Evolutionary conservation across 2,888 invertebrate species (phyloP), one percentile per base, ranked within the genome.

Genomic region (Hyalella azteca): DNA sequence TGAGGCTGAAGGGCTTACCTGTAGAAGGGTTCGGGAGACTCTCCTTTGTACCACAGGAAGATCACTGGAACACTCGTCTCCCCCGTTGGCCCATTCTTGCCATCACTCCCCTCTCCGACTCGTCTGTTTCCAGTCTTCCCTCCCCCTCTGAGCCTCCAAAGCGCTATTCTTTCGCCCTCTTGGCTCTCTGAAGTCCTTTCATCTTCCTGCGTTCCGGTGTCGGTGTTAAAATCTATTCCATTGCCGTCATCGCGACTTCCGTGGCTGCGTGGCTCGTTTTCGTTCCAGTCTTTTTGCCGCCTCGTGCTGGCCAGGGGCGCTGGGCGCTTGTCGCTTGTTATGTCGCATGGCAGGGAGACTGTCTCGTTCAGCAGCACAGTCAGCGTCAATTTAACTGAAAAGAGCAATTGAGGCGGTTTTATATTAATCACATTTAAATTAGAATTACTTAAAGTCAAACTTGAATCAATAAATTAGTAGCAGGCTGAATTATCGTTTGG

Each of bases 21-120:
- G 54, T 77, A 77, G 39, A 77, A 77, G 13, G 77, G 77, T 48
- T 77, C 77, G 9, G 77, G 77, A 48, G 49, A 50, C 22, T 77
- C 54, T n/a, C 50, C 77, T 77, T 77, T 77, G 50, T 77, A 77
- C 77, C 77, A 77, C n/a, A 77, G 29, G 36, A 77, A 49, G 39
- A 77, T 77, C n/a, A 77, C 54, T 26, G 75, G 75, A 45, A 45
- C 40, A 41, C 75, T 75, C 13, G 45, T 22, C 29, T 45, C 45
- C 22, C 11, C 59, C 29, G 9, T 59, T n/a, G n/a, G n/a, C n/a
- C n/a, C n/a, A n/a, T n/a, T n/a, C 7, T 22, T 32, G 3, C 22
- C 73, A 13, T 26, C n/a, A 7, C 26, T 45, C 75, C 75, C 32
- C 36, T 5, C 2, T 11, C 26, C 9, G 11, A 40, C 75, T 26